Percentiles rank a stretch among this genome's conserved stretches.
These are phyloP conservation scores for Dichetophora obliterata DNA, from an alignment of 2,888 invertebrate species.

Conservation along the genomic window DNA sequence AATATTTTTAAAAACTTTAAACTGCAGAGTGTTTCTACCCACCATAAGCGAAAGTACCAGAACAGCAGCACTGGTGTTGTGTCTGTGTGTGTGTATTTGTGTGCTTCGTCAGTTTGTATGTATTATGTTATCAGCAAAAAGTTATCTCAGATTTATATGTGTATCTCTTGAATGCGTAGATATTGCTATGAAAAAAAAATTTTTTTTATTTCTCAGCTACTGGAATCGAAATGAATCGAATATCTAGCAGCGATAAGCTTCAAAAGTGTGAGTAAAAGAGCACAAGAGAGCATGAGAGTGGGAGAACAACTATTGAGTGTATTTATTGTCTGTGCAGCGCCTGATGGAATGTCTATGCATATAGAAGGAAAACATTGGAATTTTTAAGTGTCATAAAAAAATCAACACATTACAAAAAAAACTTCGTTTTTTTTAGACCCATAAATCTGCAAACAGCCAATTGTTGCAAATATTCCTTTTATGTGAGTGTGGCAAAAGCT, in stretches of 20 bases:
- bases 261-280: background rate
- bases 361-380: background rate
- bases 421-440: background rate
- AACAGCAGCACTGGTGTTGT: background rate
- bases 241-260: background rate
- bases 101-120: background rate
- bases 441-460: conserved; percentile 34
- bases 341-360: background rate
- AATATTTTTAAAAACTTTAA: background rate
- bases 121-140: conserved; percentile 12
- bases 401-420: background rate
- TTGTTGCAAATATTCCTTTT: conserved; percentile 28
- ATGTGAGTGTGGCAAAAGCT: background rate
- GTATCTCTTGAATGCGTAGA: conserved; percentile 18
- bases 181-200: background rate
- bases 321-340: background rate
- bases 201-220: background rate
- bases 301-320: background rate
- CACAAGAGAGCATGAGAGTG: background rate
- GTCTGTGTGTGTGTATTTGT: conserved; percentile 8
- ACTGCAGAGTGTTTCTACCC: background rate
- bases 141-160: conserved; percentile 19
- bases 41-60: background rate
- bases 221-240: background rate
- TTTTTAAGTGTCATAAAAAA: background rate